Conservation (phyloP, 2,113 vertebrate species). For the Phalacrocorax carbo region DNA sequence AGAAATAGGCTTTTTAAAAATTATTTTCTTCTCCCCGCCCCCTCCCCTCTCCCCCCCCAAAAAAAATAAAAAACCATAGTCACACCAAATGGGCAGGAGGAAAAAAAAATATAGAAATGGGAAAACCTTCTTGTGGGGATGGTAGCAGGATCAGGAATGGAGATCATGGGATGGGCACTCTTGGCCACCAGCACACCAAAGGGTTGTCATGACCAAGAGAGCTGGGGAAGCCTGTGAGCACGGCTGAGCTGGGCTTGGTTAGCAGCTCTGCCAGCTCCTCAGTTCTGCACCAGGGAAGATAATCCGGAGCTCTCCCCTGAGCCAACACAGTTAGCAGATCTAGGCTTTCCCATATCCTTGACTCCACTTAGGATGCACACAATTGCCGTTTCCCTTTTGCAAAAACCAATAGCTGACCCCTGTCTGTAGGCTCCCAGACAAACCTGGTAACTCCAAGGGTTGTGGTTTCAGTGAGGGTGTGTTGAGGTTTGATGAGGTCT, state of each 20-base stretch:
- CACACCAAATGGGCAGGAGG: not conserved
- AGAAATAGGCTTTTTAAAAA: not conserved
- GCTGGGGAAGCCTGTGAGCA: not conserved
- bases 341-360: not conserved
- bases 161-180: not conserved
- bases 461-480: not conserved
- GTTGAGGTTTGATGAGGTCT: not conserved
- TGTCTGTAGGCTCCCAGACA: not conserved
- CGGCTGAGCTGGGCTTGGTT: not conserved
- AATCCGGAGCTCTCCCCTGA: not conserved
- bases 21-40: not conserved
- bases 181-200: not conserved
- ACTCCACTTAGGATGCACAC: not conserved
- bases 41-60: rapidly evolving
- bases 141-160: not conserved
- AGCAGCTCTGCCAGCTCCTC: not conserved
- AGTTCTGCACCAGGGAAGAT: not conserved
- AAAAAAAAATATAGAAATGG: not conserved
- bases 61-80: not conserved
- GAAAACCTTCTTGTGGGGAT: not conserved
- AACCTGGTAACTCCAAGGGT: not conserved
- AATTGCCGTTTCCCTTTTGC: not conserved
- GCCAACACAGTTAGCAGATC: rapidly evolving
- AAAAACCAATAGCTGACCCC: rapidly evolving
- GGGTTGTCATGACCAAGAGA: not conserved